phyloP scores from a whole-genome alignment of 1,140 invertebrate species.

The Drosophila malerkotliana region DNA sequence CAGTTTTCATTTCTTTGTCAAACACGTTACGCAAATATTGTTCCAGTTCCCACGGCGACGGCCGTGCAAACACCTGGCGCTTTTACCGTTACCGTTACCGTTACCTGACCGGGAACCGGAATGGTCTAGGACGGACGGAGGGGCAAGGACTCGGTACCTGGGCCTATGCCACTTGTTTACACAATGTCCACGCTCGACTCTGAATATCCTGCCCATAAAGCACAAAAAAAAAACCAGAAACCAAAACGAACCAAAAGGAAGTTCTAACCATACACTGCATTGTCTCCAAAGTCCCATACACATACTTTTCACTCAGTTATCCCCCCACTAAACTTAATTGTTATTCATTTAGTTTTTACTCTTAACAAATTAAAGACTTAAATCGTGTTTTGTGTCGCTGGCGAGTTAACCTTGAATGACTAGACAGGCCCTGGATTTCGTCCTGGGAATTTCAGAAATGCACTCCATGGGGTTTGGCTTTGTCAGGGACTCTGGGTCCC shows the following conservation, averaged over 20 bases:
- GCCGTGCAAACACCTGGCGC: slow-evolving; percentile 70
- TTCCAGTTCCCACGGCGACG: slow-evolving; percentile 74
- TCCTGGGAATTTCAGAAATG: neutral
- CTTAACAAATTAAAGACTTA: neutral
- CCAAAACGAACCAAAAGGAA: neutral
- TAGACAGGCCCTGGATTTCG: neutral
- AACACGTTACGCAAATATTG: slow-evolving; percentile 83
- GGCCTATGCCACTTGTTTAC: slow-evolving; percentile 51
- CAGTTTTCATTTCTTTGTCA: slow-evolving; percentile 82
- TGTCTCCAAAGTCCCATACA: neutral
- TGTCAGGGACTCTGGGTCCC: neutral
- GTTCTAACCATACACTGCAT: too few species aligned
- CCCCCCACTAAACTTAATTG: neutral
- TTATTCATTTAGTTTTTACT: neutral
- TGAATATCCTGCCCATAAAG: slow-evolving; percentile 11
- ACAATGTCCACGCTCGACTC: slow-evolving; percentile 23
- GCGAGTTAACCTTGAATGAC: neutral
- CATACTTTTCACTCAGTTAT: neutral
- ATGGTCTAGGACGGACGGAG: slow-evolving; percentile 1
- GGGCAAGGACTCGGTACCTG: slow-evolving; percentile 16
- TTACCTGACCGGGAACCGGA: slow-evolving; percentile 46
- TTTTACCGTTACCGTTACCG: slow-evolving; percentile 43
- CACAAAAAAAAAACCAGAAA: neutral
- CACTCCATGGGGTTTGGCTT: neutral
- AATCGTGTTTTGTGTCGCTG: neutral